Evolutionary conservation across 2,888 invertebrate species (phyloP), one percentile per base, ranked within the genome.

Genomic region (Microdon myrmicae): DNA sequence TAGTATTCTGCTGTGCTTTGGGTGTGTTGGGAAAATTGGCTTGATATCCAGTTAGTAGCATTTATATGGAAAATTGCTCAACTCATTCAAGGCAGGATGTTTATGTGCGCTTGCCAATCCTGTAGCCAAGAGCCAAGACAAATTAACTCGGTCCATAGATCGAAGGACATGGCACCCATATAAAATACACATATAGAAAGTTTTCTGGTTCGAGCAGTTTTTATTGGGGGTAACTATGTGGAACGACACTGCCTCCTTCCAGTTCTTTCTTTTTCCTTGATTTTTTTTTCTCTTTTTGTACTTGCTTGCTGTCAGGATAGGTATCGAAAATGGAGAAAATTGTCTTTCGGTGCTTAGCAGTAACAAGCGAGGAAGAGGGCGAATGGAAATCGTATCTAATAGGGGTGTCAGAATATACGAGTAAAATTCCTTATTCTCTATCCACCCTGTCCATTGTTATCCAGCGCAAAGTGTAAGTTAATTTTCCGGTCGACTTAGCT

Each of bases 401-500:
- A 64, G 44, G 56, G 51, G 34, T 54, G 56, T 31, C 39, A 56
- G 49, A 45, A 64, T 45, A 64, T 56, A 45, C 26, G 61, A 56
- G 56, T 64, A 64, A 64, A 64, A 51, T 56, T 44, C 16, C 35
- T 35, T 8, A 5, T 9, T 17, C 16, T 23, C 32, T 19, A 12
- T 32, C n/a, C n/a, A n/a, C 17, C 23, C 9, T 9, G 13, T 13
- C 26, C 12, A n/a, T n/a, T n/a, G n/a, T n/a, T 23, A 41, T 49
- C 45, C 58, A 41, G 45, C 45, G 41, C 41, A 34, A 67, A 61
- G 69, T 68, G 70, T 71, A 68, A 68, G 69, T 71, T 70, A 71
- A 71, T 71, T 71, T 71, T 71, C 68, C 69, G 70, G 70, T 69
- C 69, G 70, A 71, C 70, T 71, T 68, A 67, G 61, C 58, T 68